A percentile compares a stretch with the other conserved stretches of the same genome.
phyloP scores from a whole-genome alignment of 2,113 vertebrate species.

The human region DNA sequence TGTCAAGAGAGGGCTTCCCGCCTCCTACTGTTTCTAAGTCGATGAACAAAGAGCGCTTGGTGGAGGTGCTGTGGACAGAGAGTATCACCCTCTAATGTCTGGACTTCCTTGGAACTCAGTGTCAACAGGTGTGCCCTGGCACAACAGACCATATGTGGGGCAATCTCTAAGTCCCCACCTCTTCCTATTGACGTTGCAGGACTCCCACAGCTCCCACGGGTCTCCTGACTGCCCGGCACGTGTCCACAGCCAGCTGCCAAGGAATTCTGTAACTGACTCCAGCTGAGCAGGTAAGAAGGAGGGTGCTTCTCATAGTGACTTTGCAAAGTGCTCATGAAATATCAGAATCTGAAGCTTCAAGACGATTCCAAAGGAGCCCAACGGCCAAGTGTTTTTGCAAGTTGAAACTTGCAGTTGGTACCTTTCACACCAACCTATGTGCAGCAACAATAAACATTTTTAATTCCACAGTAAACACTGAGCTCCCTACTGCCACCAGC shows the following conservation, averaged over 20 bases:
- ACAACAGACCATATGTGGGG: neutral
- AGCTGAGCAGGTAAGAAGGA: neutral
- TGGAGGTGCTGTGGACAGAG: constrained; percentile 15
- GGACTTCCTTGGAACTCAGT: constrained; percentile 41
- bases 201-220: neutral
- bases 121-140: constrained; percentile 58
- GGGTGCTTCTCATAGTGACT: neutral
- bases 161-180: constrained; percentile 22
- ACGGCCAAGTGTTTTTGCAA: neutral
- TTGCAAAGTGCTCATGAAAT: neutral
- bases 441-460: neutral
- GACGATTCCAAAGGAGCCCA: neutral
- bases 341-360: neutral
- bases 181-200: neutral
- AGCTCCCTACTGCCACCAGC: neutral
- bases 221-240: neutral
- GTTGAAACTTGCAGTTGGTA: neutral
- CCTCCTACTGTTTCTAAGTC: constrained; percentile 56
- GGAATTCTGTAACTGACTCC: neutral
- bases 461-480: neutral
- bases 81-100: neutral
- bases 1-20: constrained; percentile 32
- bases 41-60: constrained; percentile 50
- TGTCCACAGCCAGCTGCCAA: neutral
- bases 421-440: neutral